These are phyloP conservation scores for Zaprionus capensis DNA, from an alignment of 1,140 invertebrate species.

Conservation along the genomic window DNA sequence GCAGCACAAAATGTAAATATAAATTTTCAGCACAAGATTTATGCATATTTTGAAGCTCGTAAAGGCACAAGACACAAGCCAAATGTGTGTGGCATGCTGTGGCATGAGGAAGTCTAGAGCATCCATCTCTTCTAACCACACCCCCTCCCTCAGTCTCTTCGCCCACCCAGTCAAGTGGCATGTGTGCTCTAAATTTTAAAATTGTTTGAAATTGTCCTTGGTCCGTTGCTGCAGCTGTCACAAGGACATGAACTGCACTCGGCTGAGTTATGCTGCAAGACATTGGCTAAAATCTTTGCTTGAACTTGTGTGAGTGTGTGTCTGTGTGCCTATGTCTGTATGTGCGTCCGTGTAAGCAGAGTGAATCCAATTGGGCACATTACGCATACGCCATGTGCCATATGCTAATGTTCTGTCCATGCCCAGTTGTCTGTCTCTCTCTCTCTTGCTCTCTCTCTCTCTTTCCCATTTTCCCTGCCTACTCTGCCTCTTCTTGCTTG, in stretches of 20 bases:
- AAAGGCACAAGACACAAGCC: constrained; percentile 36
- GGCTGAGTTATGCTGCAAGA: constrained; percentile 64
- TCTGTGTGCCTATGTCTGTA: not conserved
- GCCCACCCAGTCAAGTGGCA: constrained; percentile 41
- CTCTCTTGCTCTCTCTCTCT: constrained; percentile 4
- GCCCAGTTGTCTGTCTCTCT: constrained; percentile 16
- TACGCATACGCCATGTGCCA: constrained; percentile 67
- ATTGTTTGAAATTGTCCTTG: constrained; percentile 71
- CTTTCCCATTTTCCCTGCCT: constrained; percentile 13
- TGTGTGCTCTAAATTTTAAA: constrained; percentile 75
- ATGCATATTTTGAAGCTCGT: constrained; percentile 72
- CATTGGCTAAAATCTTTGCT: constrained; percentile 54
- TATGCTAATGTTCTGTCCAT: constrained; percentile 36
- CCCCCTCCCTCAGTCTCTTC: not conserved
- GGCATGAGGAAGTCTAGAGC: constrained; percentile 2
- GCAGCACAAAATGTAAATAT: constrained; percentile 74
- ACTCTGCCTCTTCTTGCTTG: not conserved
- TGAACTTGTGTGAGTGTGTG: constrained; percentile 27
- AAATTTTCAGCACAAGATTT: constrained; percentile 75
- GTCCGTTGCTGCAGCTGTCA: constrained; percentile 59
- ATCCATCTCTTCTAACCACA: not conserved
- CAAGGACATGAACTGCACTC: constrained; percentile 74
- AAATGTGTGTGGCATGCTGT: constrained; percentile 3
- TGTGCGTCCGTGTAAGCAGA: constrained; percentile 25
- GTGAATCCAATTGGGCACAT: constrained; percentile 58